Base-by-base conservation (phyloP, 92 coral and sea anemone genomes). In the Epizoanthus scotinus region DNA sequence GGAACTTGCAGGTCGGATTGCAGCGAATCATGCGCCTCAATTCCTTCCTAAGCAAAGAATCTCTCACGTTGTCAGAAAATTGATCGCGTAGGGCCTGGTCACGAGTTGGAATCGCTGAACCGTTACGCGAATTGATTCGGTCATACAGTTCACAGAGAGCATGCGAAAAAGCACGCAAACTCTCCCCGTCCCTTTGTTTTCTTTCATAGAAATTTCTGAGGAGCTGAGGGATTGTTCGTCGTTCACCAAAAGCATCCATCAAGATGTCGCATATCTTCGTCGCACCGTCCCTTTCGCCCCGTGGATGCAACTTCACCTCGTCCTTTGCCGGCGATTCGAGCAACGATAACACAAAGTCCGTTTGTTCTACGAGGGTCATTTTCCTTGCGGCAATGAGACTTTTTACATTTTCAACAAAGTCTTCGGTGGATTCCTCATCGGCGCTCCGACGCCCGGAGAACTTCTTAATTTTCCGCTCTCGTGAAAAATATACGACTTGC, bases 1-100 rank as follows among this genome's bases (percentile, higher is more conserved):
- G 86, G 40, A 86, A 86, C 15, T 42, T 42, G 27, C 13, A 36
- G 15, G 1, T 19, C 2, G 82, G 81, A 2, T 34, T 25, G 26
- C 19, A 2, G 0, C 89, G 36, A 3, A 79, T 40, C 70, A 79
- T 71, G 5, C 83, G 85, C 71, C 49, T 66, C 12, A 87, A 50
- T 54, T 87, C 87, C 47, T 77, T 87, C 13, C 90, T 20, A 3
- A 87, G 64, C 1, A 59, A 56, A 3, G 67, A 24, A 77, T 88
- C 88, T 52, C 53, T 77, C 14, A 84, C 88, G 49, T 80, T 88
- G 63, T 88, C 91, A 2, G 88, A 67, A 34, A 88, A 88, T 31
- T 88, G 88, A 59, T 88, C 86, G 6, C 91, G 72, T 27, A 88
- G 58, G 18, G 83, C 77, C 73, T 5, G 24, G 29, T 87, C 86